phyloP scores from a whole-genome alignment of 2,113 vertebrate species.

The Amphiprion ocellaris region DNA sequence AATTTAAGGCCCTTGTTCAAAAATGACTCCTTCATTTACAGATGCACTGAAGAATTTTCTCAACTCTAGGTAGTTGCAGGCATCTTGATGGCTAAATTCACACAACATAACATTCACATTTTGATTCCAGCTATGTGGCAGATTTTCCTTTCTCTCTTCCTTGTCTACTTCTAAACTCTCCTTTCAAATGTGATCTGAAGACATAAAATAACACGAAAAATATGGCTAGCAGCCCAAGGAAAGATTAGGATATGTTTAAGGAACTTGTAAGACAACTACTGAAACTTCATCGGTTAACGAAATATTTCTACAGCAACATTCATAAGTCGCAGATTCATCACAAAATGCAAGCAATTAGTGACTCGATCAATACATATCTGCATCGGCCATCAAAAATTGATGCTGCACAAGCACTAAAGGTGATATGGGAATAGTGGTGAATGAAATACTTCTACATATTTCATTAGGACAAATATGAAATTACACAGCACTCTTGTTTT shows the following conservation, averaged over 20 bases:
- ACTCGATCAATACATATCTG: neutral
- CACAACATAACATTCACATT: too few species aligned
- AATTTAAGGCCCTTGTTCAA: neutral
- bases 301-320: neutral
- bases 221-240: too few species aligned
- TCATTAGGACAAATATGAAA: conserved; percentile 12
- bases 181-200: too few species aligned
- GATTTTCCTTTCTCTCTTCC: too few species aligned
- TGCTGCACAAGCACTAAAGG: neutral
- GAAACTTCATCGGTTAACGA: neutral
- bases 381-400: neutral
- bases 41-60: too few species aligned
- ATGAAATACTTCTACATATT: conserved; percentile 5
- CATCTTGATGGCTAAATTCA: neutral
- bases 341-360: conserved; percentile 4
- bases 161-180: too few species aligned
- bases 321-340: neutral
- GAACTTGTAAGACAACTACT: too few species aligned
- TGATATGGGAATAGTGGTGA: neutral
- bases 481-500: neutral
- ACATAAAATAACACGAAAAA: too few species aligned
- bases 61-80: too few species aligned
- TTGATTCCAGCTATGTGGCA: too few species aligned
- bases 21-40: too few species aligned
- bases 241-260: too few species aligned